Conservation (phyloP, 2,888 invertebrate species). For the Caenorhabditis sp. region DNA sequence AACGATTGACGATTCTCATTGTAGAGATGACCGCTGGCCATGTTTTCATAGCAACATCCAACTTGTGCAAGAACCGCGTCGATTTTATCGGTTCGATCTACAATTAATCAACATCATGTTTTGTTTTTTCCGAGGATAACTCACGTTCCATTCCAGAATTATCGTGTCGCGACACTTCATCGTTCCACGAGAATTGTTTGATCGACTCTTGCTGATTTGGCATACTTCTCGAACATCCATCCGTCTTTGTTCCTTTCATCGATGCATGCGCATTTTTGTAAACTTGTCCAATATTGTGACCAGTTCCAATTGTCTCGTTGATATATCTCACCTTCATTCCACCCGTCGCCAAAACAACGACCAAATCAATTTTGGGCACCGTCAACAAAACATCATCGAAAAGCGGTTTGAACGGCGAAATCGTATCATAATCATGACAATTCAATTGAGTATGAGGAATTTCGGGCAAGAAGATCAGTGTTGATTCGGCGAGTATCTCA, state of each 20-base stretch:
- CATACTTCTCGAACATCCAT: slow-evolving; percentile 48
- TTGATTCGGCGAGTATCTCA: slow-evolving; percentile 47
- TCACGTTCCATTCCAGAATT: slow-evolving; percentile 32
- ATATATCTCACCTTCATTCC: slow-evolving; percentile 58
- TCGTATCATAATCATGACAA: slow-evolving; percentile 68
- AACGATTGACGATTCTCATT: slow-evolving; percentile 61
- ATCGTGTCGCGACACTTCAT: slow-evolving; percentile 31
- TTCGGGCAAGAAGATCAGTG: slow-evolving; percentile 63
- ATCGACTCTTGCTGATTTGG: slow-evolving; percentile 44
- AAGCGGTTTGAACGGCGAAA: slow-evolving; percentile 62
- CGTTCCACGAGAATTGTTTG: slow-evolving; percentile 40
- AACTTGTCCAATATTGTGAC: slow-evolving; percentile 30
- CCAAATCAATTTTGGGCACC: slow-evolving; percentile 62
- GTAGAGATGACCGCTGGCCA: slow-evolving; percentile 59
- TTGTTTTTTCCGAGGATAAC: too few species aligned
- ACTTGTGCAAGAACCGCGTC: slow-evolving; percentile 62
- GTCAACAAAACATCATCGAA: slow-evolving; percentile 48
- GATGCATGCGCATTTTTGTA: slow-evolving; percentile 39
- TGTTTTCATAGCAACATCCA: slow-evolving; percentile 67
- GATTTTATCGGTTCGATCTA: slow-evolving; percentile 40
- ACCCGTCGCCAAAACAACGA: slow-evolving; percentile 61
- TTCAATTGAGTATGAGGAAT: slow-evolving; percentile 67
- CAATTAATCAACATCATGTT: neutral
- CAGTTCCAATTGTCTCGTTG: slow-evolving; percentile 44
- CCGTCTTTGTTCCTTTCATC: slow-evolving; percentile 35